phyloP scores from a whole-genome alignment of 2,888 invertebrate species.

The Lydus trimaculatus region DNA sequence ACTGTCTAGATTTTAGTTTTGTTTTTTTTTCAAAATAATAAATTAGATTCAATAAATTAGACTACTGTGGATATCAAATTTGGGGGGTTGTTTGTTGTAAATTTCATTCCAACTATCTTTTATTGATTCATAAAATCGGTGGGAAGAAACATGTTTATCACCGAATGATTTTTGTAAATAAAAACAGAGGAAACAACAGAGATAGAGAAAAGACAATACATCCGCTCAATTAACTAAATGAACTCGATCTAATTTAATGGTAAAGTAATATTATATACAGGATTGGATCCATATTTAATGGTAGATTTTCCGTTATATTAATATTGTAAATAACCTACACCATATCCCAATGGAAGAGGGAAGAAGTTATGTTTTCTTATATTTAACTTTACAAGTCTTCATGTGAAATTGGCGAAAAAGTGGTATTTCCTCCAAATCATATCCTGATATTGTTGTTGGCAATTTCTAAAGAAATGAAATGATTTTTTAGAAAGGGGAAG shows the following conservation, averaged over 20 bases:
- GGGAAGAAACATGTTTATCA: neutral
- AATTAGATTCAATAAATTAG: no score
- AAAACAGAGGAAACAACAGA: conserved; percentile 1
- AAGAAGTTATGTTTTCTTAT: neutral
- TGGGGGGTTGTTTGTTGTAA: neutral
- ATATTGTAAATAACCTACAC: neutral
- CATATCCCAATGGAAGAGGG: neutral
- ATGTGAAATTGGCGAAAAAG: no score
- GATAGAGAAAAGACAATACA: neutral
- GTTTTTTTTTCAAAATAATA: neutral
- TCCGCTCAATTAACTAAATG: conserved; percentile 24
- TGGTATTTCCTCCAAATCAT: neutral
- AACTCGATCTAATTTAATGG: conserved; percentile 21
- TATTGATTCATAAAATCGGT: neutral
- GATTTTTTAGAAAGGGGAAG: neutral
- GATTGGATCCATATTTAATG: conserved; percentile 30
- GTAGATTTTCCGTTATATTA: conserved; percentile 23
- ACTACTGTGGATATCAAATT: neutral
- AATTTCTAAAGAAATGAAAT: neutral
- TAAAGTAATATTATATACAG: conserved; percentile 19
- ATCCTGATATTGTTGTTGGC: neutral
- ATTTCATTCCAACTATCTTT: neutral
- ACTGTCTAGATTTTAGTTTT: neutral
- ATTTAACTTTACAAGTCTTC: no score
- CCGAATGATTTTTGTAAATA: neutral